Base-by-base conservation (phyloP, 2,113 vertebrate genomes). In the Larimichthys polyactis region DNA sequence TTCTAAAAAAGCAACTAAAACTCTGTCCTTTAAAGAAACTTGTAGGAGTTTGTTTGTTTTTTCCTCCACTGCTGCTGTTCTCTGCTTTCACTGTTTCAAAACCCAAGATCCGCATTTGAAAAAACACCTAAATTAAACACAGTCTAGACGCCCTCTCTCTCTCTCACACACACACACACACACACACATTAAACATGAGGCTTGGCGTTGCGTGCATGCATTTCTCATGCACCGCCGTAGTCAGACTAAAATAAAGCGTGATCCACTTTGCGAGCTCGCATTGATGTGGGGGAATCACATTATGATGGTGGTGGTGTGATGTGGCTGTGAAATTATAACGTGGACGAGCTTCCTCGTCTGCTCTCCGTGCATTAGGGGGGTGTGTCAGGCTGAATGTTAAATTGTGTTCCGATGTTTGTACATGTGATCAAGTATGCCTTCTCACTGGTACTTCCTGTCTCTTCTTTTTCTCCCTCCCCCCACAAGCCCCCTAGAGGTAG, bases 381-480 rank as follows among this genome's bases (percentile, higher is more conserved):
- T 93, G 94, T 95, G 95, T 94, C 95, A 94, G 91, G 90, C 91
- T 75, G 89, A 92, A 92, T 93, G 91, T 90, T 92, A 89, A 94
- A 92, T 92, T 92, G 90, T 91, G 91, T 90, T 93, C 88, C 89
- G 89, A 92, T 95, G 93, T 95, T 94, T 95, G 94, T 92, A 92
- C 91, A 91, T 93, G 93, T 95, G 94, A 95, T 95, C 94, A 91
- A 94, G 90, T 93, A 91, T 92, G 89, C 89, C 82, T 92, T 67
- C 91, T 91, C 90, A 81, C 84, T 93, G 90, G 68, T 84, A 92
- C 91, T 93, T 93, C 91, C 93, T 91, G 91, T 76, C 84, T 76
- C 84, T 90, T 66, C 68, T 57, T 73, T 17, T 36, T 7, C 4
- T 32, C 6, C 63, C 46, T 9, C 44, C 52, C 58, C 66, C 60